These are phyloP conservation scores for Sylvia borin DNA, from an alignment of 2,797 vertebrate species.

Conservation along the genomic window DNA sequence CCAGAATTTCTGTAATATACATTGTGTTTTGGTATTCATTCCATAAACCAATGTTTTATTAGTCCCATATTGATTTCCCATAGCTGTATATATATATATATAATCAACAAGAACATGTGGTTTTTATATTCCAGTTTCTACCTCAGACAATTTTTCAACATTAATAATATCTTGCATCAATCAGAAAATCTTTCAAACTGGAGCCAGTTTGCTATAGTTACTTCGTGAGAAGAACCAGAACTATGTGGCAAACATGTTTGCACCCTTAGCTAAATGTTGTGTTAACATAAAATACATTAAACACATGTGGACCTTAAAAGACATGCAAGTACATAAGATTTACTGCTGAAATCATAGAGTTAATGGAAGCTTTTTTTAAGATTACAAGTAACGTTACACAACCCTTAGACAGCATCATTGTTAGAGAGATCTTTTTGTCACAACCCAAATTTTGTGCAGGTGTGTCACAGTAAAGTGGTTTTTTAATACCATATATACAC, in stretches of 20 bases:
- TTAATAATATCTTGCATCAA: not conserved
- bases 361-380: not conserved
- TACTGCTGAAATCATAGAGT: not conserved
- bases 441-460: not conserved
- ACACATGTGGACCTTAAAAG: not conserved
- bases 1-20: not conserved
- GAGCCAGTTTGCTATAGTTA: not conserved
- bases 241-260: not conserved
- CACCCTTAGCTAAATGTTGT: not conserved
- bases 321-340: not conserved
- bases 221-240: not conserved
- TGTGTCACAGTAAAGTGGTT: not conserved
- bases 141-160: not conserved
- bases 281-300: not conserved
- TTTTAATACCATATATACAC: not conserved
- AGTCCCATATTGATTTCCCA: not conserved
- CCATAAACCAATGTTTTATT: not conserved
- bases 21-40: not conserved
- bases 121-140: not conserved
- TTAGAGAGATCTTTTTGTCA: not conserved
- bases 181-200: not conserved
- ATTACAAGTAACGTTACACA: not conserved
- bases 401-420: not conserved
- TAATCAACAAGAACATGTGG: not conserved
- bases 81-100: not conserved